Base-by-base conservation (phyloP, 2,888 invertebrate genomes). In the Schizaphis graminum region DNA sequence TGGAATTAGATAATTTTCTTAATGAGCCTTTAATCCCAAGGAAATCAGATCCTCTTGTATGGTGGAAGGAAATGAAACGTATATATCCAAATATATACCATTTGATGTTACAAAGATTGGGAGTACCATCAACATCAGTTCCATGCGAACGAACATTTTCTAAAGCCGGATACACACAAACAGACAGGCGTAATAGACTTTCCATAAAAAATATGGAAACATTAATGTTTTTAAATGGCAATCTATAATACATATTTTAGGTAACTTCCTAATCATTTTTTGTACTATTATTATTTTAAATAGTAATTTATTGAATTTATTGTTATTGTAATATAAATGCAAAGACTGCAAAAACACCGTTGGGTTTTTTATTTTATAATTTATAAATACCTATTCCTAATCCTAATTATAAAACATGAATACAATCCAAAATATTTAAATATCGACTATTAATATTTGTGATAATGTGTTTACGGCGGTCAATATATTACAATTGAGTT, bases 221-320 rank as follows among this genome's bases (percentile, higher is more conserved):
- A 61, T 28, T 61, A 11, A 61, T 61, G 61, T 61, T 61, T 61
- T 61, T 61, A 61, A 61, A 61, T 61, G 61, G 61, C 61, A 61
- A 61, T 61, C 61, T 61, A 61, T 61, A 61, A 61, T 57, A 61
- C 61, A 61, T 61, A 61, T 61, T 61, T n/a, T n/a, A n/a, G n/a
- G n/a, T n/a, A n/a, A n/a, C n/a, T 61, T 61, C 61, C 61, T 61
- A 61, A 28, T 61, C 28, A 61, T 61, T 61, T 61, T 61, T 61
- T 61, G 61, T 61, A 61, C 61, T 61, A 61, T 61, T 61, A 61
- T 61, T 61, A 61, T 61, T 61, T 61, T 61, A 61, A 61, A 61
- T 28, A 61, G 61, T 61, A 61, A 61, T 61, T 61, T 61, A 61
- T 61, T 61, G 61, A 11, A 61, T 61, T 61, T 61, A 28, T 28